Conservation (phyloP, 2,888 invertebrate genomes). For the Hesperia comma region DNA sequence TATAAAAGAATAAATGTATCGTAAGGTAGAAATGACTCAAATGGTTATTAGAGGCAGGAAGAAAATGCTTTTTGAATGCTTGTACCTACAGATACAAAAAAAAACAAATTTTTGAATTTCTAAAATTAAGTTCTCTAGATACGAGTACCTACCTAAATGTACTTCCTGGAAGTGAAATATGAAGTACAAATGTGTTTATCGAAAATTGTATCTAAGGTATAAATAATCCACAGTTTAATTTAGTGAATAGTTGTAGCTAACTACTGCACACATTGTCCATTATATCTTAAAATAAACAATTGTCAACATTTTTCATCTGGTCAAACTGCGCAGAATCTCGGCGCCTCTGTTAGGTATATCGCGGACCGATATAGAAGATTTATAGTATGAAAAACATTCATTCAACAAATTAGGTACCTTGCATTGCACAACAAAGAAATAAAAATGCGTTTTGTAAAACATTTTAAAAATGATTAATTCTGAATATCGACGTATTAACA, state of each 20-base stretch:
- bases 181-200: too few species aligned
- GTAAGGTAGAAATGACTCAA: too few species aligned
- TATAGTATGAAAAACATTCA: slow-evolving; percentile 22
- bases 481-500: slow-evolving; percentile 9
- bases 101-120: too few species aligned
- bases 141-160: too few species aligned
- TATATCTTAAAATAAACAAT: slow-evolving; percentile 40
- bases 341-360: slow-evolving; percentile 40
- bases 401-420: slow-evolving; percentile 11
- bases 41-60: too few species aligned
- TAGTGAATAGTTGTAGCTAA: not conserved
- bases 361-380: slow-evolving; percentile 11
- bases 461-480: slow-evolving; percentile 34
- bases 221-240: not conserved
- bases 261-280: slow-evolving; percentile 2
- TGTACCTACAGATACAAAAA: too few species aligned
- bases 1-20: too few species aligned
- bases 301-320: slow-evolving; percentile 49
- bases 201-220: too few species aligned
- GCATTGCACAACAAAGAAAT: slow-evolving; percentile 9
- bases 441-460: not conserved
- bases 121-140: too few species aligned
- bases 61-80: too few species aligned
- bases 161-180: too few species aligned
- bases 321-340: slow-evolving; percentile 51